Percentiles rank a stretch among this genome's conserved stretches.
These are phyloP conservation scores for Melanerpes formicivorus DNA, from an alignment of 2,113 vertebrate species.

Conservation along the genomic window DNA sequence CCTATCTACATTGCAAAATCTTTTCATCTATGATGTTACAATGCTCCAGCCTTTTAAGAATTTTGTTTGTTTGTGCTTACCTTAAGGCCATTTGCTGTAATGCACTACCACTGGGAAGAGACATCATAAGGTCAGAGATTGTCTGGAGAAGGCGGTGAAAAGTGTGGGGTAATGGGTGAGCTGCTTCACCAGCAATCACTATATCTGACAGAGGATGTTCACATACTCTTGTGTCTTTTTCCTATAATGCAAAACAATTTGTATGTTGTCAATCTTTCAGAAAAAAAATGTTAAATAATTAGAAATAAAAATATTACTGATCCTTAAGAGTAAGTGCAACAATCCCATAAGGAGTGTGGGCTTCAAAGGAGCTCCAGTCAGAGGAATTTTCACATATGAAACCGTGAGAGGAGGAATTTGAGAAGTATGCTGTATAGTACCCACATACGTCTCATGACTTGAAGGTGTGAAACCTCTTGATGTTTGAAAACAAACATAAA, in stretches of 20 bases:
- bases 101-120: slow-evolving; percentile 94
- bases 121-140: slow-evolving; percentile 99
- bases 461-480: not conserved
- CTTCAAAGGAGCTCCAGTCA: not conserved
- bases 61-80: slow-evolving; percentile 65
- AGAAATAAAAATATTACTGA: not conserved
- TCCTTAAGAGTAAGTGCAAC: not conserved
- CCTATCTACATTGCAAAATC: not conserved
- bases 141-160: slow-evolving; percentile 98
- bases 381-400: not conserved
- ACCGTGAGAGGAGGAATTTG: not conserved
- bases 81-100: slow-evolving; percentile 98
- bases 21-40: not conserved
- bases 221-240: slow-evolving; percentile 94
- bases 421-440: not conserved
- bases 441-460: not conserved
- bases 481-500: not conserved
- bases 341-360: not conserved
- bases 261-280: not conserved
- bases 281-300: not conserved
- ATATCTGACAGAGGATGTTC: slow-evolving; percentile 98
- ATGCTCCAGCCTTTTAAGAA: not conserved
- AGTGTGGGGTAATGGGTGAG: slow-evolving; percentile 95
- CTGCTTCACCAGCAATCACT: slow-evolving; percentile 97
- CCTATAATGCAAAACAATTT: slow-evolving; percentile 74